Evolutionary conservation across 2,113 vertebrate genomes (phyloP).

Genomic region (Cricetomys ansorgei): DNA sequence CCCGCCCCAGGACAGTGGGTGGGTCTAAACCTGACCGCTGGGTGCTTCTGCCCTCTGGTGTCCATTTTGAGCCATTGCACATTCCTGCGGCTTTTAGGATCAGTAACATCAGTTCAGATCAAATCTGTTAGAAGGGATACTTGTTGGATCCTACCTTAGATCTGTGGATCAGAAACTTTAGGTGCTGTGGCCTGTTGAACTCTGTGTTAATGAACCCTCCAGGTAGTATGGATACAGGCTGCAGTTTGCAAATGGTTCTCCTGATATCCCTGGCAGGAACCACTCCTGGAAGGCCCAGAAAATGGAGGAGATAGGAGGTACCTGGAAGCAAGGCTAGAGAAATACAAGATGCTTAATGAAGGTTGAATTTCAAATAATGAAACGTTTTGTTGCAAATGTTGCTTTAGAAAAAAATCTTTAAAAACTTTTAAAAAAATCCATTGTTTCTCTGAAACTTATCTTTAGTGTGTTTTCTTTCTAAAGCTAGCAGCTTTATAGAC

Average conservation of each 20-base stretch:
- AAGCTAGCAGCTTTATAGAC: neutral
- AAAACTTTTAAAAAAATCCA: neutral
- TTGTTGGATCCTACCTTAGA: neutral
- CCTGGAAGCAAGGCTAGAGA: neutral
- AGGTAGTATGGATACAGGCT: neutral
- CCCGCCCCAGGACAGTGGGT: neutral
- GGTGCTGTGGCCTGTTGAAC: neutral
- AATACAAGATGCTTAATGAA: neutral
- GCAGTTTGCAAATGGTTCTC: neutral
- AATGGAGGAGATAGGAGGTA: neutral
- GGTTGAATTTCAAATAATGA: neutral
- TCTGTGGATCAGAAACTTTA: neutral
- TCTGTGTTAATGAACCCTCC: neutral
- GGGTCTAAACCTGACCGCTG: neutral
- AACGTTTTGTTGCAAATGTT: neutral
- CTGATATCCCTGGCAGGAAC: neutral
- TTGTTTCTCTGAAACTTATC: neutral
- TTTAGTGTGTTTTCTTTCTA: neutral
- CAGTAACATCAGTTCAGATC: neutral
- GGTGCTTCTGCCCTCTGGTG: slow-evolving; percentile 65
- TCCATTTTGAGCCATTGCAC: neutral
- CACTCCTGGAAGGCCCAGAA: neutral
- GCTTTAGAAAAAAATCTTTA: neutral
- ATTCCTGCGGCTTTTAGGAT: neutral
- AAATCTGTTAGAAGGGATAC: slow-evolving; percentile 31